These are phyloP conservation scores for Cranoglanis bouderius DNA, from an alignment of 2,113 vertebrate genomes.

Conservation along the genomic window DNA sequence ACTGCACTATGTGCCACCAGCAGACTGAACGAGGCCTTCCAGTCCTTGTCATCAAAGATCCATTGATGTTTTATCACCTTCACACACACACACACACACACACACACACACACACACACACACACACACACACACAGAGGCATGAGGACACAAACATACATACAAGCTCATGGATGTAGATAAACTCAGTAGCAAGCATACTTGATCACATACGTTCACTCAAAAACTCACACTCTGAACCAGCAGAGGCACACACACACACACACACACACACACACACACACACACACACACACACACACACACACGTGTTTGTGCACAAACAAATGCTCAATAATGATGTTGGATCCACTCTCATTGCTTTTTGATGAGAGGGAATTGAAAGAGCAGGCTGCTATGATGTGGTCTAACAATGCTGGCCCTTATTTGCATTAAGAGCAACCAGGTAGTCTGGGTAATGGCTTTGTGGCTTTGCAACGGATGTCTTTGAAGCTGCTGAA, in stretches of 20 bases:
- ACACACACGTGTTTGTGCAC: conserved; percentile 41
- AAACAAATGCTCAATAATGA: conserved; percentile 62
- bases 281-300: too few species aligned
- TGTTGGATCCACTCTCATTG: conserved; percentile 60
- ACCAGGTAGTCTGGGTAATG: conserved; percentile 62
- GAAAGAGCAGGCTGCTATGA: conserved; percentile 54
- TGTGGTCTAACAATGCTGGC: conserved; percentile 55
- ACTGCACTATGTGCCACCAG: conserved; percentile 64
- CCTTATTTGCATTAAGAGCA: conserved; percentile 57
- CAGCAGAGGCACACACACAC: too few species aligned
- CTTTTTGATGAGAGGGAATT: conserved; percentile 61
- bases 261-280: too few species aligned
- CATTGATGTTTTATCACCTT: conserved; percentile 59
- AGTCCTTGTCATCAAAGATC: conserved; percentile 45
- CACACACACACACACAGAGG: conserved; percentile 66
- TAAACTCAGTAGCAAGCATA: conserved; percentile 19
- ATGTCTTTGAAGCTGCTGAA: conserved; percentile 65
- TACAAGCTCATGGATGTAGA: conserved; percentile 16
- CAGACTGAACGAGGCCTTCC: conserved; percentile 36
- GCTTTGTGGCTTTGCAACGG: conserved; percentile 59
- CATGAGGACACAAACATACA: not conserved
- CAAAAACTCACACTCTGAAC: conserved; percentile 57
- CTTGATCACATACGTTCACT: conserved; percentile 65
- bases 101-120: conserved; percentile 67
- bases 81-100: conserved; percentile 62